Evolutionary conservation across 2,797 vertebrate species (phyloP).

Genomic region (Lates japonicus): DNA sequence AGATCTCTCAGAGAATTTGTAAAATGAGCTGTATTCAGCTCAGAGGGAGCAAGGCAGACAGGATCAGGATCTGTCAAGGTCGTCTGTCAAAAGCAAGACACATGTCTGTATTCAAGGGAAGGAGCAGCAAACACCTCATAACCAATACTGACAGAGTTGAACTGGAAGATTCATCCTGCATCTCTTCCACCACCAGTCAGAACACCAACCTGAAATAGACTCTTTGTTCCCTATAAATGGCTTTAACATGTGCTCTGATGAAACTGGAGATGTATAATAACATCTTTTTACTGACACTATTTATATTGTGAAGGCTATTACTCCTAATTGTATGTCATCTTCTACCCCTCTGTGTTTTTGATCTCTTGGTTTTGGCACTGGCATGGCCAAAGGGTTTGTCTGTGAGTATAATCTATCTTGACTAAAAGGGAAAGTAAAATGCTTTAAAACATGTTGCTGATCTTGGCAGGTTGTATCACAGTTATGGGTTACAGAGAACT

Average conservation of each 20-base stretch:
- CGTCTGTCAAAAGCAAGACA: slow-evolving; percentile 33
- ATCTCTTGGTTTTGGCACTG: slow-evolving; percentile 62
- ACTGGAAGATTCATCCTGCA: slow-evolving; percentile 40
- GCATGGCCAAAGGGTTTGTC: slow-evolving; percentile 56
- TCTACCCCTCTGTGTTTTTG: slow-evolving; percentile 48
- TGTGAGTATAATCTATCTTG: slow-evolving; percentile 73
- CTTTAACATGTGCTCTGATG: slow-evolving; percentile 60
- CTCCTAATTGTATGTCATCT: slow-evolving; percentile 64
- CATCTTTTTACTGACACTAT: slow-evolving; percentile 66
- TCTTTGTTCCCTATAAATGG: slow-evolving; percentile 62
- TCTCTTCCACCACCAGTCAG: slow-evolving; percentile 51
- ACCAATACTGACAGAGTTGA: slow-evolving; percentile 22
- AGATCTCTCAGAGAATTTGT: slow-evolving; percentile 5
- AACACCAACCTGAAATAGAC: slow-evolving; percentile 65
- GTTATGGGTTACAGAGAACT: slow-evolving; percentile 59
- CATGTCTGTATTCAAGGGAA: slow-evolving; percentile 26
- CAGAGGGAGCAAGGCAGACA: not conserved
- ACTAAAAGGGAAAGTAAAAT: slow-evolving; percentile 73
- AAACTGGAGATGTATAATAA: slow-evolving; percentile 69
- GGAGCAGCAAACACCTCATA: slow-evolving; percentile 43
- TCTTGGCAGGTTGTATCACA: slow-evolving; percentile 80
- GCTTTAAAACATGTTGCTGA: slow-evolving; percentile 81
- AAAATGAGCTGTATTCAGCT: slow-evolving; percentile 4
- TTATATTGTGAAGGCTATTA: slow-evolving; percentile 69
- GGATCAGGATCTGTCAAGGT: slow-evolving; percentile 29